Evolutionary conservation across 1,140 invertebrate species (phyloP).

Genomic region (Antheraea pernyi): DNA sequence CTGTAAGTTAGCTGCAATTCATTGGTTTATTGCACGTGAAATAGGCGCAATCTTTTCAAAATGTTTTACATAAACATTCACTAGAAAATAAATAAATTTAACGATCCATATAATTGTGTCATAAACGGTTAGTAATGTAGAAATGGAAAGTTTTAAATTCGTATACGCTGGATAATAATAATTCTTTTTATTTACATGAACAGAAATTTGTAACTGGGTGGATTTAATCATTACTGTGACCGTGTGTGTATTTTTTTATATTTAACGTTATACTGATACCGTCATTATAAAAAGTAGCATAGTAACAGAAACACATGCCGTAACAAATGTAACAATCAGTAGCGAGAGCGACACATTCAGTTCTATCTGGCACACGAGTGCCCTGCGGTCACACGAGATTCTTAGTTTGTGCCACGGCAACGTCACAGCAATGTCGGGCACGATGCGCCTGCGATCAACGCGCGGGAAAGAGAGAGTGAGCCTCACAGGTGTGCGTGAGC

Average conservation of each 20-base stretch:
- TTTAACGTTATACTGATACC: background rate
- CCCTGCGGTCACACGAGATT: slow-evolving; percentile 45
- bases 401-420: slow-evolving; percentile 29
- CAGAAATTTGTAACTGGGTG: background rate
- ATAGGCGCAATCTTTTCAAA: background rate
- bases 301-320: slow-evolving; percentile 8
- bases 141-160: background rate
- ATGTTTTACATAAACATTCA: background rate
- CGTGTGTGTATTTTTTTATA: no score
- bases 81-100: background rate
- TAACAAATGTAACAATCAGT: slow-evolving; percentile 12
- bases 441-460: slow-evolving; percentile 37
- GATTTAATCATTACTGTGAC: no score
- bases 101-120: slow-evolving; percentile 3
- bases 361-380: slow-evolving; percentile 29
- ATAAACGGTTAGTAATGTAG: background rate
- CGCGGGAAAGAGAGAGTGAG: slow-evolving; percentile 65
- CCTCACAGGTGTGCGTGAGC: slow-evolving; percentile 61
- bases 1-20: no score
- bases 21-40: no score
- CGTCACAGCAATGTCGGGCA: slow-evolving; percentile 24
- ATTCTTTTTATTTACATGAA: background rate
- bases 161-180: background rate
- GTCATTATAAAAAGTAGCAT: background rate
- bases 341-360: slow-evolving; percentile 10